These are phyloP conservation scores for Baronia brevicornis DNA, from an alignment of 2,888 invertebrate genomes.

Conservation along the genomic window DNA sequence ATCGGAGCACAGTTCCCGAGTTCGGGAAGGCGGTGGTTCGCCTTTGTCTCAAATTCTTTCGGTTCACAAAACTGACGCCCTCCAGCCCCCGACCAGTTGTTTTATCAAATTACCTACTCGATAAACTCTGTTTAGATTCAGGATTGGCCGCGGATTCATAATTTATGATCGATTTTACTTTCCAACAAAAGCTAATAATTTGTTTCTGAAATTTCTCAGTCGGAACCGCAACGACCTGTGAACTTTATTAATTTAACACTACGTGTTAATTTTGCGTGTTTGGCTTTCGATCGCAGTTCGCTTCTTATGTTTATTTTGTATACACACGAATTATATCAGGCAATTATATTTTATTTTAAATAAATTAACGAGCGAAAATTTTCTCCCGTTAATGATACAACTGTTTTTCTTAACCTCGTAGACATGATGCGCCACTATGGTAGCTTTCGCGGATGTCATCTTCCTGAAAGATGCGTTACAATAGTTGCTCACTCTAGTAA, in stretches of 20 bases:
- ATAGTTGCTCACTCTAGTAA: too few relatives aligned
- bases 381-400: too few relatives aligned
- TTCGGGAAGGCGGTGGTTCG: slow-evolving; percentile 13
- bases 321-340: slow-evolving; percentile 4
- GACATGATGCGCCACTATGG: too few relatives aligned
- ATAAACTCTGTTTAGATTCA: slow-evolving; percentile 47
- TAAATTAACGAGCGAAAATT: not conserved
- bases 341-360: not conserved
- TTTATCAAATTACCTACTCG: slow-evolving; percentile 47
- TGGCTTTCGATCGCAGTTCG: slow-evolving; percentile 24
- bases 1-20: slow-evolving; percentile 12
- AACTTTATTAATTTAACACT: slow-evolving; percentile 44
- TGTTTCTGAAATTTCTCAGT: slow-evolving; percentile 40
- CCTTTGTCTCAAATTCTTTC: slow-evolving; percentile 20
- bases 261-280: slow-evolving; percentile 33
- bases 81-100: slow-evolving; percentile 27
- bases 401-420: too few relatives aligned
- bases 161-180: slow-evolving; percentile 59
- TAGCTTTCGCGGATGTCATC: too few relatives aligned
- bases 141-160: slow-evolving; percentile 48
- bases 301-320: slow-evolving; percentile 17
- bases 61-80: slow-evolving; percentile 19
- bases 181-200: slow-evolving; percentile 52
- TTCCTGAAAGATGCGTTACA: too few relatives aligned
- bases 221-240: slow-evolving; percentile 31